Base-by-base conservation (phyloP, 2,888 invertebrate genomes). In the Phymatocera aterrima region DNA sequence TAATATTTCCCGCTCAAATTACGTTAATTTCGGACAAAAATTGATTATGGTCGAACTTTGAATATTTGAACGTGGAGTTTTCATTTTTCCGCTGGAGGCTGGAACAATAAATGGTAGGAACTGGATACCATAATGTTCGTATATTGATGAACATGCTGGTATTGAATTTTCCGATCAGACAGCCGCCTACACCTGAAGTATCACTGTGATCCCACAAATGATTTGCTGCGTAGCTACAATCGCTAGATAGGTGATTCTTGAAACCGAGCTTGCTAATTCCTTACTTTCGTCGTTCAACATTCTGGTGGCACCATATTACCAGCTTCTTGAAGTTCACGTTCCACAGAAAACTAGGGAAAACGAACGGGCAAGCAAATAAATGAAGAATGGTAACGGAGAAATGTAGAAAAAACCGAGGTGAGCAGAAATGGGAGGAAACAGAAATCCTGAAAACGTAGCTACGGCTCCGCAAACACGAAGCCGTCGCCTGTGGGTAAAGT, bases 241-340 rank as follows among this genome's bases (percentile, higher is more conserved):
- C 6, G 21, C 15, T n/a, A 61, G 18, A 6, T 43, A 46, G 8
- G 15, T 54, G 12, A 46, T 46, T 31, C 34, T 37, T 24, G n/a
- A 4, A 12, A 48, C 31, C n/a, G 48, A 77, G 65, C 48, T 48
- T 46, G 34, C 64, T 72, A 72, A 72, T 72, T 72, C 46, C 64
- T 64, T 43, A 64, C 64, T 51, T 72, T 51, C 48, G 15, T 77
- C 64, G 21, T 77, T 77, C 18, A 61, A 77, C 65, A 64, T 77
- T 77, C 43, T 48, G 18, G 18, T 64, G 65, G 64, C 65, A 77
- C 40, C 77, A 31, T 64, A 77, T 77, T 77, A 77, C 40, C 77
- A 61, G 48, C 37, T 48, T 18, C 46, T n/a, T 31, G 34, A 72
- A 72, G 51, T 65, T 77, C 48, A 31, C 51, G 34, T 21, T 61